A percentile compares a stretch with the other conserved stretches of the same genome.
These are phyloP conservation scores for Campoletis sonorensis DNA, from an alignment of 1,140 invertebrate genomes.

Conservation along the genomic window DNA sequence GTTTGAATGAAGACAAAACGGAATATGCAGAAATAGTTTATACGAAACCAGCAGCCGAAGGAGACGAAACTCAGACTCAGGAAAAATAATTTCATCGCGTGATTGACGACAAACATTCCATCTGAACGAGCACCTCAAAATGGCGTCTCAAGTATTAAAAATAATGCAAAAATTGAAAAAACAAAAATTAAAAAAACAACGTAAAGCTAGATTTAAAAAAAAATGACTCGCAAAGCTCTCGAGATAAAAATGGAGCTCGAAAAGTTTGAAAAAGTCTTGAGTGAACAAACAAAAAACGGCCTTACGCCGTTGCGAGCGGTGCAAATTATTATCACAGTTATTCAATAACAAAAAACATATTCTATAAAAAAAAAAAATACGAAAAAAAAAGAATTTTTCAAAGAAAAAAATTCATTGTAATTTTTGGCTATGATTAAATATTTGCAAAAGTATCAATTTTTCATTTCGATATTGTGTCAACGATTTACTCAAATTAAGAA, in stretches of 20 bases:
- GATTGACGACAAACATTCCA: background rate
- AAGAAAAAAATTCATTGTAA: background rate
- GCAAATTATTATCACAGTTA: slow-evolving; percentile 39
- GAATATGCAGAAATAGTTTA: slow-evolving; percentile 78
- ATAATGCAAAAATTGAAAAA: slow-evolving; percentile 4
- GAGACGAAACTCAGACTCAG: slow-evolving; percentile 49
- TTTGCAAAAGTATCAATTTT: too few relatives aligned
- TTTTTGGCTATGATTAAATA: too few relatives aligned
- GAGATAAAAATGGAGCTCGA: background rate
- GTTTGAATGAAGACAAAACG: slow-evolving; percentile 75
- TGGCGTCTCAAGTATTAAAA: slow-evolving; percentile 14
- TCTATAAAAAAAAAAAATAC: background rate
- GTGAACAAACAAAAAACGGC: slow-evolving; percentile 36
- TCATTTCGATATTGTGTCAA: too few relatives aligned
- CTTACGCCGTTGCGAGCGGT: slow-evolving; percentile 44
- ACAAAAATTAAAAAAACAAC: background rate
- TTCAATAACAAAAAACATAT: slow-evolving; percentile 12
- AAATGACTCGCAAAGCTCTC: background rate
- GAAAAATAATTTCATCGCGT: slow-evolving; percentile 59
- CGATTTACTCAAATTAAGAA: too few relatives aligned
- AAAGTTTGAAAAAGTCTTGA: background rate
- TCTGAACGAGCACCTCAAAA: slow-evolving; percentile 22
- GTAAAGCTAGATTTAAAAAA: background rate
- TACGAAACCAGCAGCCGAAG: slow-evolving; percentile 70
- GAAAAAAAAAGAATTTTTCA: background rate